Percentiles rank a stretch among this genome's conserved stretches.
These are phyloP conservation scores for Drosophila baimaii DNA, from an alignment of 1,140 invertebrate species.

Conservation along the genomic window DNA sequence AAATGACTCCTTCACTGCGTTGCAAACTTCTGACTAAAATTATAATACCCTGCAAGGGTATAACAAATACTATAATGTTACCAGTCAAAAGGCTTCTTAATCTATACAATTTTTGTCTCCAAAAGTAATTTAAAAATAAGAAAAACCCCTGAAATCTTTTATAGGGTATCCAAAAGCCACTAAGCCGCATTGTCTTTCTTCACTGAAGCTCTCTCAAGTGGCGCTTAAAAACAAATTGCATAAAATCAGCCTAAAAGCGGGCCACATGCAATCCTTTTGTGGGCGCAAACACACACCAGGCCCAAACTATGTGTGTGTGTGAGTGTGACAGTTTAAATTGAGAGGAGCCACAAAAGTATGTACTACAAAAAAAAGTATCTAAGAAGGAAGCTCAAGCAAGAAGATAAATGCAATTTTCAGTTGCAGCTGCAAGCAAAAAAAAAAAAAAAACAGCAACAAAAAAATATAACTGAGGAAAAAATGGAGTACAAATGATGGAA, in stretches of 20 bases:
- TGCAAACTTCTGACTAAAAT: no score
- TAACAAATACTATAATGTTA: no score
- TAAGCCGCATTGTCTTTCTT: background rate
- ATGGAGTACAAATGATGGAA: constrained; percentile 43
- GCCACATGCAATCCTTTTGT: constrained; percentile 41
- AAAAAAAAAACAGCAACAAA: constrained; percentile 13
- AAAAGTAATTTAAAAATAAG: background rate
- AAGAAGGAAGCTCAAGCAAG: constrained; percentile 61
- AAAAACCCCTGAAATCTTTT: background rate
- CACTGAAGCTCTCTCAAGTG: constrained; percentile 7
- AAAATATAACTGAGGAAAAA: constrained; percentile 10
- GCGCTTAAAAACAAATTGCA: constrained; percentile 47
- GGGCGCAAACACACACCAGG: constrained; percentile 6
- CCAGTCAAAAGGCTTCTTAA: no score
- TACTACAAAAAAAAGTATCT: constrained; percentile 42
- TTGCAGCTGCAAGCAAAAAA: constrained; percentile 16
- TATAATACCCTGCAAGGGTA: no score
- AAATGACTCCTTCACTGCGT: no score
- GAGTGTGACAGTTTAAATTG: no score
- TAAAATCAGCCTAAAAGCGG: constrained; percentile 63
- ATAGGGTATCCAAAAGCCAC: background rate
- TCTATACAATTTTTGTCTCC: no score
- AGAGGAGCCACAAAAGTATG: constrained; percentile 37
- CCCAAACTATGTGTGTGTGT: constrained; percentile 5
- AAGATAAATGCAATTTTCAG: constrained; percentile 81